Percentiles rank a stretch among this genome's conserved stretches.
Conservation (phyloP, 2,888 invertebrate species). For the Thecophora atra region DNA sequence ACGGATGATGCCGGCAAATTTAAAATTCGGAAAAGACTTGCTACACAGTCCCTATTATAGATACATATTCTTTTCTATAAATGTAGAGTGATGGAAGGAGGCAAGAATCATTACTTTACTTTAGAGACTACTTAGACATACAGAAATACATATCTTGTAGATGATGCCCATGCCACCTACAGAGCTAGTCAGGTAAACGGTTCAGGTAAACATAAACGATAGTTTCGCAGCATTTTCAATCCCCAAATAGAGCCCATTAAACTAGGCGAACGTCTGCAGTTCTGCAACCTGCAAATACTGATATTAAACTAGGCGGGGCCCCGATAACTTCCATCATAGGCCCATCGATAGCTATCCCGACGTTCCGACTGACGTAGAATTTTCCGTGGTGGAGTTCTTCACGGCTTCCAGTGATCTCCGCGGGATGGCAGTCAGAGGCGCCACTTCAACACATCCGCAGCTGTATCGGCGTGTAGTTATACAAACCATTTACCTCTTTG, state of each 20-base stretch:
- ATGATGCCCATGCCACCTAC: too few relatives aligned
- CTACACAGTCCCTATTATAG: conserved; percentile 23
- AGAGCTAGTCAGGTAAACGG: too few relatives aligned
- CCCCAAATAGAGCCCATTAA: not conserved
- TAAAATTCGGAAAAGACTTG: conserved; percentile 32
- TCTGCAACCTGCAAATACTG: too few relatives aligned
- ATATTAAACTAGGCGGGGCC: not conserved
- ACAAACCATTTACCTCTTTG: not conserved
- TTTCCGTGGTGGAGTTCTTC: not conserved
- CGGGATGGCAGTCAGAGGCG: not conserved
- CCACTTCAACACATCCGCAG: not conserved
- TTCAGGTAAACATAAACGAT: not conserved
- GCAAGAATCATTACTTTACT: too few relatives aligned
- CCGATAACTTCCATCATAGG: not conserved
- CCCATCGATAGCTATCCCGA: not conserved
- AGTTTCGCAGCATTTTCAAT: not conserved
- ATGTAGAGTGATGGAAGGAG: too few relatives aligned
- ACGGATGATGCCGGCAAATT: conserved; percentile 14
- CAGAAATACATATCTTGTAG: too few relatives aligned
- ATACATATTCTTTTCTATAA: not conserved
- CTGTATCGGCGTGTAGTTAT: not conserved
- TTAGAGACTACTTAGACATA: too few relatives aligned
- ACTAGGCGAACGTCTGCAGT: too few relatives aligned
- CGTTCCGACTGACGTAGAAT: not conserved
- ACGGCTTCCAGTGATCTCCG: not conserved